Conservation (phyloP, 1,140 invertebrate genomes). For the Pomacea maculata region DNA sequence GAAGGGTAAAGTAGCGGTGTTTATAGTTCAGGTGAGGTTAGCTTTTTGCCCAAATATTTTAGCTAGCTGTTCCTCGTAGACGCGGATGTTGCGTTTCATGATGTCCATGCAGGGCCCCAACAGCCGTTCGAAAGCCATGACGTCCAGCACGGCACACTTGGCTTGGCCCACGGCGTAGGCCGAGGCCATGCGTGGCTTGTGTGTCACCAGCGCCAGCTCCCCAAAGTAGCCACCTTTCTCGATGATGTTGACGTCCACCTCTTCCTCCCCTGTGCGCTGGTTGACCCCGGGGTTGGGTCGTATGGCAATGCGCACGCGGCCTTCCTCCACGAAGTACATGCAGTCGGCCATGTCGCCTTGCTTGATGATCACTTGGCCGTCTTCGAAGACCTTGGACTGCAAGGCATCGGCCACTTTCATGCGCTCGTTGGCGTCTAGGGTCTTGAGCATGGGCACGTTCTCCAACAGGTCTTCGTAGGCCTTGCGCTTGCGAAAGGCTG, state of each 20-base stretch:
- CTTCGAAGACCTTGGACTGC: slow-evolving; percentile 78
- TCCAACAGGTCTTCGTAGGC: slow-evolving; percentile 94
- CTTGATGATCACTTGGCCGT: slow-evolving; percentile 87
- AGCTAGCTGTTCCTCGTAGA: slow-evolving; percentile 95
- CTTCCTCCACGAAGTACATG: slow-evolving; percentile 97
- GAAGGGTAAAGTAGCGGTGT: no score
- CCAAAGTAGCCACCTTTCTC: slow-evolving; percentile 91
- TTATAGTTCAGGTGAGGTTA: slow-evolving; percentile 66
- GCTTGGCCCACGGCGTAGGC: slow-evolving; percentile 73
- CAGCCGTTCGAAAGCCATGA: slow-evolving; percentile 95
- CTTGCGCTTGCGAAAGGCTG: slow-evolving; percentile 95
- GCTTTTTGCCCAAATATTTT: slow-evolving; percentile 95
- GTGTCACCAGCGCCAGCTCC: slow-evolving; percentile 93
- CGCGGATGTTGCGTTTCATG: slow-evolving; percentile 97
- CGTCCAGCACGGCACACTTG: slow-evolving; percentile 83
- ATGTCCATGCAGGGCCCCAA: slow-evolving; percentile 98
- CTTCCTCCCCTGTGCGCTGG: slow-evolving; percentile 27
- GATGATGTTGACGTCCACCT: slow-evolving; percentile 53
- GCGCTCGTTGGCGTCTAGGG: slow-evolving; percentile 81
- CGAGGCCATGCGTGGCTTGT: slow-evolving; percentile 94
- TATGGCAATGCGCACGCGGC: slow-evolving; percentile 73
- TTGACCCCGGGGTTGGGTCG: no score
- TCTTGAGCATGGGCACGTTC: slow-evolving; percentile 92
- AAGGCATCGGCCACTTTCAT: slow-evolving; percentile 97
- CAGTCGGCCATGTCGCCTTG: slow-evolving; percentile 92